Conservation (phyloP, 2,113 vertebrate genomes). For the Syngnathus floridae region DNA sequence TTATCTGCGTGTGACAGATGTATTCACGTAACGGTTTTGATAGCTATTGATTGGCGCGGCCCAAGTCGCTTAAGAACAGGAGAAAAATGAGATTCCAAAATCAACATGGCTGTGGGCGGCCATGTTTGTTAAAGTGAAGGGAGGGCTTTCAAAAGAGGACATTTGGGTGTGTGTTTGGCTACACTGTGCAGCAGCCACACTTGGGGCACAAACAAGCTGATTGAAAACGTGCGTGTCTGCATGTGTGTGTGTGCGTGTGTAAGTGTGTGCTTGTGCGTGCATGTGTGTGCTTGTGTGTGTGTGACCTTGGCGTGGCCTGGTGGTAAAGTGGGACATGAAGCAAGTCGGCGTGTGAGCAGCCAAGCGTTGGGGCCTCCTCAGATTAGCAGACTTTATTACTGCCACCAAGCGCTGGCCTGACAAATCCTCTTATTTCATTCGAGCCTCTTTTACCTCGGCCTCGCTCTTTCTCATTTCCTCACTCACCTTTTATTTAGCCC, state of each 20-base stretch:
- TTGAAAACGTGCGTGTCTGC: conserved; percentile 25
- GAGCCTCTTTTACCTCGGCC: conserved; percentile 54
- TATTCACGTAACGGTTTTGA: conserved; percentile 72
- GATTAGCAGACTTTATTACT: conserved; percentile 83
- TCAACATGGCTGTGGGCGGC: conserved; percentile 53
- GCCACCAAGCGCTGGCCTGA: conserved; percentile 72
- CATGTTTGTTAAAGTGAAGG: conserved; percentile 15
- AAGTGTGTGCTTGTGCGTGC: conserved; percentile 14
- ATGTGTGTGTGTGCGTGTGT: conserved; percentile 20
- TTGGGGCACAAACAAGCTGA: conserved; percentile 22
- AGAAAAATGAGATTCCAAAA: conserved; percentile 71
- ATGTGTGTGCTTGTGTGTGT: conserved; percentile 40
- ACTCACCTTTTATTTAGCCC: conserved; percentile 15
- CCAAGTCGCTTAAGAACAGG: conserved; percentile 59
- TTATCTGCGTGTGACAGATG: conserved; percentile 71
- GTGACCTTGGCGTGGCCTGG: conserved; percentile 74
- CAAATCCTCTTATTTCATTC: conserved; percentile 78
- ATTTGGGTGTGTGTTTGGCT: not conserved
- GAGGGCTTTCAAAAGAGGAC: conserved; percentile 32
- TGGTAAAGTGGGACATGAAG: conserved; percentile 71
- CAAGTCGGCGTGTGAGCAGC: conserved; percentile 70
- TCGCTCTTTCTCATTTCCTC: conserved; percentile 30
- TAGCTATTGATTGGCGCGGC: conserved; percentile 67
- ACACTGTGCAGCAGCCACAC: not conserved
- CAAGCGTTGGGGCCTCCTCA: conserved; percentile 69